Evolutionary conservation across 2,888 invertebrate genomes (phyloP).

Genomic region (Spodoptera picta): DNA sequence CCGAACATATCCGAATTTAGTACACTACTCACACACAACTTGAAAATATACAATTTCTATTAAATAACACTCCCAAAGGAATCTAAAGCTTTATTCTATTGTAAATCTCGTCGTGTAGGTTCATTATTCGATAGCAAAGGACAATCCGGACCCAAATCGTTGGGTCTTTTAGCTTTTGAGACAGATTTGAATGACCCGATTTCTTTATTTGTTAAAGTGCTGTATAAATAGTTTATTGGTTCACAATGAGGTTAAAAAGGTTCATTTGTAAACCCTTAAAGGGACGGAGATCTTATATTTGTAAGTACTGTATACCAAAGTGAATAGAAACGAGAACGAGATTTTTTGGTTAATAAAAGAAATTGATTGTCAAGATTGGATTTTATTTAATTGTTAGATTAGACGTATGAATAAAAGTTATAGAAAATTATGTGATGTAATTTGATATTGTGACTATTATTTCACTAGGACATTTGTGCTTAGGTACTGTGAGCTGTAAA

Average conservation of each 20-base stretch:
- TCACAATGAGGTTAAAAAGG: slow-evolving; percentile 33
- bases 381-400: no score
- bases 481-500: no score
- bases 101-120: slow-evolving; percentile 44
- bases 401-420: no score
- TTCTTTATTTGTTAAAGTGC: slow-evolving; percentile 65
- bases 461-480: no score
- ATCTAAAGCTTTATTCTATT: slow-evolving; percentile 59
- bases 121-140: slow-evolving; percentile 61
- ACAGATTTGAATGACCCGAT: slow-evolving; percentile 62
- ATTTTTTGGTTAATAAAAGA: no score
- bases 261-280: slow-evolving; percentile 21
- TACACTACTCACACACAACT: slow-evolving; percentile 25
- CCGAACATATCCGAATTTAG: slow-evolving; percentile 13
- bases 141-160: slow-evolving; percentile 55
- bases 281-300: slow-evolving; percentile 4
- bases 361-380: no score
- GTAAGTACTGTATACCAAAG: slow-evolving; percentile 3
- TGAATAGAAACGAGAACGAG: neutral
- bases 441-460: no score
- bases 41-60: slow-evolving; percentile 58
- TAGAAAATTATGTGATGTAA: no score
- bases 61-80: slow-evolving; percentile 56
- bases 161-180: slow-evolving; percentile 57
- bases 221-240: slow-evolving; percentile 58